Base-by-base conservation (phyloP, 2,113 vertebrate species). In the Machaerirhynchus nigripectus region DNA sequence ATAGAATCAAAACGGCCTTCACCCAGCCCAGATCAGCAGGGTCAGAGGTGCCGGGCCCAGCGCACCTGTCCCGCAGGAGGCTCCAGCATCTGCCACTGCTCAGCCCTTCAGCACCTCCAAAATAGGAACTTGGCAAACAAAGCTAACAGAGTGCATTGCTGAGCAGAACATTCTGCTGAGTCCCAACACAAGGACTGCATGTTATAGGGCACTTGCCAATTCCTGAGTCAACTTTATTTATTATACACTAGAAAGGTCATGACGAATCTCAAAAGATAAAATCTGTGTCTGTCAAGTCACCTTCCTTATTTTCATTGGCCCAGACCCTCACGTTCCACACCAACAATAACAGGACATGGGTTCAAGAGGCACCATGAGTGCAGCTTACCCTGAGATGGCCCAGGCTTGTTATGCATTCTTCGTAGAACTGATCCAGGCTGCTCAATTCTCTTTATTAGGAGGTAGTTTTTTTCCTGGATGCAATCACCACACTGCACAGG, bases 271-370 rank as follows among this genome's bases (percentile, higher is more conserved):
- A 82, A 78, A 96, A 97, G 96, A 97, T 97, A 97, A 97, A 94
- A 97, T 97, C 96, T 96, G 76, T 94, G 90, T 96, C 96, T 97
- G 83, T 96, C 93, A 95, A 96, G 92, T 93, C 65, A 95, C 96
- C 96, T 97, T 97, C 96, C 96, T 96, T 97, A 92, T 97, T 97
- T 96, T 96, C 88, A 96, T 95, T 97, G 96, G 96, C 95, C 77
- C 92, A 92, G 83, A 78, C 90, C 80, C 73, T 86, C 88, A 64
- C 0, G 93, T 96, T 96, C 96, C 89, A 92, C 83, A 96, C 90
- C 94, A 97, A 97, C 90, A 97, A 97, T 96, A 97, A 96, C 96
- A 97, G 96, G 96, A 97, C 96, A 87, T 78, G 57, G 96, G 95
- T 96, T 97, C 96, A 97, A 95, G 96, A 96, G 95, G 95, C 84